phyloP scores from a whole-genome alignment of 2,888 invertebrate species.

The Lepidonotus clava region DNA sequence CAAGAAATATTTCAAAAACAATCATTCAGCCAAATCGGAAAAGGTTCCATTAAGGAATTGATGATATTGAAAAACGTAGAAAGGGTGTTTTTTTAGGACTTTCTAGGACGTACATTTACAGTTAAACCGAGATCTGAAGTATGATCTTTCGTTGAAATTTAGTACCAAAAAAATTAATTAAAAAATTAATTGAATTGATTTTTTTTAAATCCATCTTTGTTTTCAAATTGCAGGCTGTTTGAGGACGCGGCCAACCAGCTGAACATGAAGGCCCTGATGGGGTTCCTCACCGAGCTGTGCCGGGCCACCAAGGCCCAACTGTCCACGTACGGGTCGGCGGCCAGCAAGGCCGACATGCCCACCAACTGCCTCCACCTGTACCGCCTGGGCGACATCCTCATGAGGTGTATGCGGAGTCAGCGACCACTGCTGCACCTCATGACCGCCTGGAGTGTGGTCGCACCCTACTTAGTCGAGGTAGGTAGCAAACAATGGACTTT shows the following conservation, averaged over 20 bases:
- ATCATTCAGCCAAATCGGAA: too few species aligned
- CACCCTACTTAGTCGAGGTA: constrained; percentile 96
- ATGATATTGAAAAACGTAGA: too few species aligned
- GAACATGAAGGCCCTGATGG: constrained; percentile 90
- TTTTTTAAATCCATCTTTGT: too few species aligned
- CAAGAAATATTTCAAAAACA: too few species aligned
- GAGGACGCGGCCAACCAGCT: constrained; percentile 93
- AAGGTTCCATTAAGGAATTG: too few species aligned
- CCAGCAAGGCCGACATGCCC: constrained; percentile 64
- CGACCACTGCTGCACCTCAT: constrained; percentile 94
- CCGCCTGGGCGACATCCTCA: constrained; percentile 92
- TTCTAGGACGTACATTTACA: too few species aligned
- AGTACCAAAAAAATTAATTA: background rate
- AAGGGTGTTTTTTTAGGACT: too few species aligned
- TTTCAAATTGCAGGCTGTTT: constrained; percentile 88
- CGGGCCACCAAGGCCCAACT: constrained; percentile 92
- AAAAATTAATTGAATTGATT: background rate
- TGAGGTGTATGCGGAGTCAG: constrained; percentile 92
- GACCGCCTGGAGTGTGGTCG: constrained; percentile 94
- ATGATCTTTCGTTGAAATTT: background rate
- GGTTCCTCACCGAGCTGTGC: constrained; percentile 91
- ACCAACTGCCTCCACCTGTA: constrained; percentile 84
- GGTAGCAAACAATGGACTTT: too few species aligned
- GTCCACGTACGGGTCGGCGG: constrained; percentile 67
- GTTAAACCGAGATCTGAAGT: background rate